Percentiles rank a stretch among this genome's conserved stretches.
These are phyloP conservation scores for Pristionchus entomophagus DNA, from an alignment of 2,888 invertebrate species.

Conservation along the genomic window DNA sequence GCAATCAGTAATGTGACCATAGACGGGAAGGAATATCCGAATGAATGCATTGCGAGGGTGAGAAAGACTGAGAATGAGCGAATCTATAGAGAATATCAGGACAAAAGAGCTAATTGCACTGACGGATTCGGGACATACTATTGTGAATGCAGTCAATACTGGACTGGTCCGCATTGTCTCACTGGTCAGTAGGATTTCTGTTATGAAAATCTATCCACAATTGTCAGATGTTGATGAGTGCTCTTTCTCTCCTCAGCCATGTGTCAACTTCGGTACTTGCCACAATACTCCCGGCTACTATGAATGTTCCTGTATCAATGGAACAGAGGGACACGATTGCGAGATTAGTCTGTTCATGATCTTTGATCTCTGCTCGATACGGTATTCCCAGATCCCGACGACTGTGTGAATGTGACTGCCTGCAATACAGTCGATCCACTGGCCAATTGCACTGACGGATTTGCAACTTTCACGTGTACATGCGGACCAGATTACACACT, in stretches of 20 bases:
- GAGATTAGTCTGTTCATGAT: background rate
- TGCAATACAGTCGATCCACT: background rate
- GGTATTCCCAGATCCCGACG: background rate
- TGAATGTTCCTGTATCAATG: background rate
- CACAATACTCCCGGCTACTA: constrained; percentile 1
- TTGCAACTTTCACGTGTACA: background rate
- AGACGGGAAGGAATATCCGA: background rate
- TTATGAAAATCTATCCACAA: background rate
- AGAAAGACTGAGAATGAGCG: background rate
- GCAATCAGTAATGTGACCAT: background rate
- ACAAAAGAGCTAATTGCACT: background rate
- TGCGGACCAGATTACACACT: constrained; percentile 24
- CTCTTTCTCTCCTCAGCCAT: background rate
- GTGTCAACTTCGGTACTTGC: constrained; percentile 13
- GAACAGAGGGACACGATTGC: constrained; percentile 15
- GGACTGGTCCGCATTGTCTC: constrained; percentile 12
- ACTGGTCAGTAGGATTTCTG: background rate
- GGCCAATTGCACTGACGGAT: background rate
- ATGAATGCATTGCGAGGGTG: constrained; percentile 29
- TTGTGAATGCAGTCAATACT: background rate
- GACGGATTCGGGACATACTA: constrained; percentile 25
- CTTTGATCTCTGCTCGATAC: background rate
- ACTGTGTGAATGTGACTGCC: background rate
- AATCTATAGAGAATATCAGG: background rate
- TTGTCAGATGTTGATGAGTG: constrained; percentile 10